Evolutionary conservation across 2,113 vertebrate species (phyloP), one percentile per base, ranked within the genome.

Genomic region (Chinchilla lanigera): DNA sequence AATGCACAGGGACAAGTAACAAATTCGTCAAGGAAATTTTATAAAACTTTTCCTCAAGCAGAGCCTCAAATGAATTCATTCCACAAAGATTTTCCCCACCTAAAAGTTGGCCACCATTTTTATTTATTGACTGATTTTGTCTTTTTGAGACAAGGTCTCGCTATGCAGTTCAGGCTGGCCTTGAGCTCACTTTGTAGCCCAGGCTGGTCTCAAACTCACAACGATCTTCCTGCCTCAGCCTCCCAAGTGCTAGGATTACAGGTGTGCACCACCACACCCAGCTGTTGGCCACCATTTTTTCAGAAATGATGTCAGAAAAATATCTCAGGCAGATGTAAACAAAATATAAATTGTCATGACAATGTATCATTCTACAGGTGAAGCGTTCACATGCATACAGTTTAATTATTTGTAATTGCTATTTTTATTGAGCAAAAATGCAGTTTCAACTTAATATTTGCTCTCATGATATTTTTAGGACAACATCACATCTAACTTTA

Each of bases 281-380:
- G n/a, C n/a, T n/a, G 67, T 2, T 80, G 13, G 7, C 33, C 69
- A 91, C 3, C 47, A 67, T 5, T 11, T 0, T 86, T 56, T 75
- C 22, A 90, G 16, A 95, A 95, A 4, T 67, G 54, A 35, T 28
- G 4, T 19, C 86, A 71, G 41, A 84, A 90, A 97, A 90, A 81
- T 44, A 71, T 20, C 30, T 93, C 33, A 61, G 26, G 14, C 0
- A n/a, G 65, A 81, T 47, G 12, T 65, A 67, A 92, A 73, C 38
- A 92, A 90, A 86, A 35, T 54, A 83, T 2, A 78, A 87, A 50
- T 67, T 85, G 7, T 60, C 47, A 9, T 61, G 2, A 77, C 65
- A 47, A 38, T 73, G 58, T 81, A 63, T 67, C 5, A 50, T 67
- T 95, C 90, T 73, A 9, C 71, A 75, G 22, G 5, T 88, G 75